Percentiles rank a stretch among this genome's conserved stretches.
phyloP scores from a whole-genome alignment of 2,797 vertebrate species.

The Poeciliopsis infans region DNA sequence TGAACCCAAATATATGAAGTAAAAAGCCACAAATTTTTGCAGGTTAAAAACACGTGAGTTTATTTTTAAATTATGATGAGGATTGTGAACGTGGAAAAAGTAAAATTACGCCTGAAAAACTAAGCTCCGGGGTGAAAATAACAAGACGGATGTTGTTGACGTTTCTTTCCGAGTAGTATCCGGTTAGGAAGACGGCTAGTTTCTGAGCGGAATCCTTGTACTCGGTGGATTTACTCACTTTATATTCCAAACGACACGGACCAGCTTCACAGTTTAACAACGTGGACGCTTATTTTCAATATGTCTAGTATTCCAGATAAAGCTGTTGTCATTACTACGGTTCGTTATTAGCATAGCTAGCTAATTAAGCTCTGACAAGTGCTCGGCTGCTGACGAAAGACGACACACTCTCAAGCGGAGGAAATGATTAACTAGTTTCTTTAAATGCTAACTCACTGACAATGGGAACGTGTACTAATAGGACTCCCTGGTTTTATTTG shows the following conservation, averaged over 20 bases:
- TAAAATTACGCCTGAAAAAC: not conserved
- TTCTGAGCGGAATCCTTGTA: not conserved
- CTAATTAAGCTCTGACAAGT: slow-evolving; percentile 55
- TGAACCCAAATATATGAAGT: no score
- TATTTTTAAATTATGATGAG: not conserved
- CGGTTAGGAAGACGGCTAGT: slow-evolving; percentile 42
- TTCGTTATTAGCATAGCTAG: slow-evolving; percentile 57
- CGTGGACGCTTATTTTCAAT: slow-evolving; percentile 12
- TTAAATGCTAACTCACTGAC: not conserved
- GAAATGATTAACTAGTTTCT: slow-evolving; percentile 50
- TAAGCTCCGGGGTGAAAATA: not conserved
- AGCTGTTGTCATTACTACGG: slow-evolving; percentile 3
- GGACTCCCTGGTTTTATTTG: not conserved
- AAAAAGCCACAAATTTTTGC: no score
- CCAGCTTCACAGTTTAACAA: not conserved
- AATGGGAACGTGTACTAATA: not conserved
- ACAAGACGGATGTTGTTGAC: slow-evolving; percentile 80
- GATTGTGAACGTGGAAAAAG: fast-evolving
- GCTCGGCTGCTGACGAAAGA: slow-evolving; percentile 34
- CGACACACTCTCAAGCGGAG: slow-evolving; percentile 35
- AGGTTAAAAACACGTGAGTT: fast-evolving
- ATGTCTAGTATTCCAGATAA: slow-evolving; percentile 8
- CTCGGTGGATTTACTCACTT: slow-evolving; percentile 8
- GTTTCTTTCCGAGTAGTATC: slow-evolving; percentile 43
- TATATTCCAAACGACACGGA: not conserved